Evolutionary conservation across 2,797 vertebrate species (phyloP).

Genomic region (Cyprinella venusta): DNA sequence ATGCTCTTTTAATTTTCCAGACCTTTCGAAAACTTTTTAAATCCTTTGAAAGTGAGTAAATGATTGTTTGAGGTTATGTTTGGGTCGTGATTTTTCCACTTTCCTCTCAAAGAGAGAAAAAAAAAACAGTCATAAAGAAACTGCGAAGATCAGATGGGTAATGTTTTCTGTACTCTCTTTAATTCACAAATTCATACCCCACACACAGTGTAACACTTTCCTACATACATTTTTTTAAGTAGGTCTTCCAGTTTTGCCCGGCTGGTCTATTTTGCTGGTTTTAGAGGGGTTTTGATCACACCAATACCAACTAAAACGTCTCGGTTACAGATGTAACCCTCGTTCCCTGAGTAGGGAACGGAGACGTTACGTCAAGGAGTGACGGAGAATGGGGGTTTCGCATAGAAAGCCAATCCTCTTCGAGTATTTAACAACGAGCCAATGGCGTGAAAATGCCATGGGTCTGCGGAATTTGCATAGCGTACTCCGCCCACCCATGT

Average conservation of each 20-base stretch:
- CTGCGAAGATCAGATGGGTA: background rate
- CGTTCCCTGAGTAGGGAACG: no score
- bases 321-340: no score
- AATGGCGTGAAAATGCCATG: no score
- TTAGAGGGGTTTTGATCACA: background rate
- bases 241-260: background rate
- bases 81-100: constrained; percentile 19
- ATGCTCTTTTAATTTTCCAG: background rate
- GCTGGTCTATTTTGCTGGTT: background rate
- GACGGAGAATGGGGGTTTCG: no score
- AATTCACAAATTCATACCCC: constrained; percentile 23
- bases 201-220: constrained; percentile 34
- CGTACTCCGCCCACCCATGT: no score
- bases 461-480: no score
- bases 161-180: constrained; percentile 7
- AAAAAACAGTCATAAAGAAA: background rate
- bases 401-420: no score
- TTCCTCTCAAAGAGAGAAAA: background rate
- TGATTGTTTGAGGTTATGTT: background rate
- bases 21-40: background rate
- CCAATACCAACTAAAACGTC: background rate
- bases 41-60: background rate
- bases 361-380: no score
- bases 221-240: background rate
- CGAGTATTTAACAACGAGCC: no score